Conservation (phyloP, 37 sponge, comb jelly and placozoan species). For the Diacarnus erythraeanus region DNA sequence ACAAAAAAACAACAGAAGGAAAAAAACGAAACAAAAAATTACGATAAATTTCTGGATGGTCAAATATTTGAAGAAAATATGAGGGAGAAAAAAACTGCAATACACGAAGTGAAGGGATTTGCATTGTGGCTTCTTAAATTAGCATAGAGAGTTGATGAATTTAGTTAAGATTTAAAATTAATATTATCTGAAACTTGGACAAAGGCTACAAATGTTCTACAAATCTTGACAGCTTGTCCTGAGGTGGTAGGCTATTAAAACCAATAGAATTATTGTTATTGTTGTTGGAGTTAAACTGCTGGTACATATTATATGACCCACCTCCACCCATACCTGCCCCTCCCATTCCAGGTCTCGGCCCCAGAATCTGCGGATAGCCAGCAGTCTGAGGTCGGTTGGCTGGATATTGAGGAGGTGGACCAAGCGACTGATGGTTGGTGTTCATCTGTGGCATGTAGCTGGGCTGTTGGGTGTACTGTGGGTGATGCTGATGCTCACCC, state of each 20-base stretch:
- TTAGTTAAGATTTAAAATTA: no score
- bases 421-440: constrained; percentile 6
- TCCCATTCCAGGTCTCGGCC: constrained; percentile 5
- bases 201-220: constrained; percentile 23
- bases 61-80: neutral
- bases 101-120: neutral
- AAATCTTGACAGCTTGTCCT: constrained; percentile 34
- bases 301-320: constrained; percentile 12
- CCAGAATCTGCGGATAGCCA: constrained; percentile 36
- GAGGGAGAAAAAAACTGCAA: neutral
- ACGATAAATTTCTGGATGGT: neutral
- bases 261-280: constrained; percentile 10
- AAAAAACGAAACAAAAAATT: neutral
- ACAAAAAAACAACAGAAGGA: neutral
- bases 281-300: constrained; percentile 21
- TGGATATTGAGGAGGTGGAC: constrained; percentile 62
- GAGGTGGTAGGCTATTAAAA: constrained; percentile 10
- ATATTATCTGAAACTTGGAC: neutral
- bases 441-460: neutral
- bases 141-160: no score
- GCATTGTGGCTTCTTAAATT: no score
- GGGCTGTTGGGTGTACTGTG: neutral
- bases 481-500: constrained; percentile 7
- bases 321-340: constrained; percentile 1
- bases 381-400: constrained; percentile 16